Conservation (phyloP, 2,888 invertebrate genomes). For the Erebia ligea region DNA sequence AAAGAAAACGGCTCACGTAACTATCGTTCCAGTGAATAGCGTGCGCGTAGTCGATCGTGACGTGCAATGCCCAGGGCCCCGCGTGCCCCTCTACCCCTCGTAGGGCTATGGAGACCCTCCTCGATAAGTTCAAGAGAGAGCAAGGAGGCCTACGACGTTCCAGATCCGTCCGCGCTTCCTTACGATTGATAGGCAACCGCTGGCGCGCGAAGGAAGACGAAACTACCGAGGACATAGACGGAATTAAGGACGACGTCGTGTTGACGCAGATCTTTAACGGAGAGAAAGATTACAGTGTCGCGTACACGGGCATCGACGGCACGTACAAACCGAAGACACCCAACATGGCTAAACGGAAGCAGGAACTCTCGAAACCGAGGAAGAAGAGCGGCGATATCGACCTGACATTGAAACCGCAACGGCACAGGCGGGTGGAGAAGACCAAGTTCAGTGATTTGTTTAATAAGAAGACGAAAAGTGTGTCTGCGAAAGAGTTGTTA, state of each 20-base stretch:
- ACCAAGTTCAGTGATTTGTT: slow-evolving; percentile 77
- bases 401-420: slow-evolving; percentile 68
- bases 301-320: slow-evolving; percentile 75
- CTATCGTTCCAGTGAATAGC: slow-evolving; percentile 77
- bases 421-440: slow-evolving; percentile 70
- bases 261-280: slow-evolving; percentile 68
- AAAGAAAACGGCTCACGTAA: slow-evolving; percentile 72
- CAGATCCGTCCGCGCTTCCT: slow-evolving; percentile 87
- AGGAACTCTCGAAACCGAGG: slow-evolving; percentile 61
- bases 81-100: slow-evolving; percentile 66
- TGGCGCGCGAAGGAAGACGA: slow-evolving; percentile 80
- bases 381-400: slow-evolving; percentile 76
- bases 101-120: slow-evolving; percentile 81
- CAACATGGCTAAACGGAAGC: slow-evolving; percentile 72
- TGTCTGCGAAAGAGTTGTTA: slow-evolving; percentile 69
- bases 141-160: slow-evolving; percentile 83
- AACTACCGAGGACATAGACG: slow-evolving; percentile 59
- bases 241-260: slow-evolving; percentile 66
- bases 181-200: slow-evolving; percentile 86
- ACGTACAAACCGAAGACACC: slow-evolving; percentile 77
- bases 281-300: slow-evolving; percentile 71
- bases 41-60: slow-evolving; percentile 76
- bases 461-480: slow-evolving; percentile 75
- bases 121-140: slow-evolving; percentile 79
- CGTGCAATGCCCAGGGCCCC: slow-evolving; percentile 78